A percentile compares a stretch with the other conserved stretches of the same genome.
Evolutionary conservation across 2,888 invertebrate genomes (phyloP).

Genomic region (Nasonovia ribisnigri): DNA sequence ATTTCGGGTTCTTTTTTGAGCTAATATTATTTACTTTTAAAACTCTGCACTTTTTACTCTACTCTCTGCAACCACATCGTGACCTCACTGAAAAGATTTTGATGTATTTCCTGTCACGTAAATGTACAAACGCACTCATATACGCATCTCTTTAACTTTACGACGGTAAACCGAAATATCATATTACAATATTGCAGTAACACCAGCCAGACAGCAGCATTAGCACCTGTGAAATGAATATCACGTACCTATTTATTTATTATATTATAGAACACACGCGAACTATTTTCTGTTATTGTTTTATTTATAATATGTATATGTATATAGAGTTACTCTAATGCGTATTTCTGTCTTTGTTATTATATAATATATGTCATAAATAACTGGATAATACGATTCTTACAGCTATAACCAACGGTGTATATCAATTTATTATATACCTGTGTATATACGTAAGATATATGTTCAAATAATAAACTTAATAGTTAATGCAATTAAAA

Average conservation of each 20-base stretch:
- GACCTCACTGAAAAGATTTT: not conserved
- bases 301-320: not conserved
- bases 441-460: too few species aligned
- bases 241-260: conserved; percentile 9
- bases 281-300: not conserved
- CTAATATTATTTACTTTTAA: not conserved
- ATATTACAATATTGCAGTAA: not conserved
- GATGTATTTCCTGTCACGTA: conserved; percentile 22
- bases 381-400: not conserved
- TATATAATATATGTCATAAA: not conserved
- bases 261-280: not conserved
- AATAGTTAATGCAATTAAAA: not conserved
- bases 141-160: not conserved
- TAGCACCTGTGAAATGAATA: not conserved
- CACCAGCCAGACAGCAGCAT: not conserved
- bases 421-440: not conserved
- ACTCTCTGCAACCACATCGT: not conserved
- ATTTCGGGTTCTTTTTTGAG: not conserved
- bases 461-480: not conserved
- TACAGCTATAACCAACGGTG: not conserved
- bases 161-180: not conserved
- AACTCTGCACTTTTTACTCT: too few species aligned
- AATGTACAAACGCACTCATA: not conserved
- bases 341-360: not conserved
- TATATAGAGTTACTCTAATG: not conserved